A percentile compares a stretch with the other conserved stretches of the same genome.
phyloP scores from a whole-genome alignment of 2,797 vertebrate species.

The Gephyroberyx darwinii region DNA sequence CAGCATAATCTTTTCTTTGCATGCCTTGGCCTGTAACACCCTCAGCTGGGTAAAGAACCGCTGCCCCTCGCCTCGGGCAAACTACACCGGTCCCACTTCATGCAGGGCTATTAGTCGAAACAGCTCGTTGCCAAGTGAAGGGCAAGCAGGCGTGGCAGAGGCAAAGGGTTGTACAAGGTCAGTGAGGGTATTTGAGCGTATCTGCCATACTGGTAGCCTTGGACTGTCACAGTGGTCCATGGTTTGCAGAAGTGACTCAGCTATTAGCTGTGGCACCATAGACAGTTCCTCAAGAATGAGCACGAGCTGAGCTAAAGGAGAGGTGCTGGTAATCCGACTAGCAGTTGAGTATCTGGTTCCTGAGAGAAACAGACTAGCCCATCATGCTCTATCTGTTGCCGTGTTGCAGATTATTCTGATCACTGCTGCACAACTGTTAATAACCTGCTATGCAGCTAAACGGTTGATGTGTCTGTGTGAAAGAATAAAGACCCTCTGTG shows the following conservation, averaged over 20 bases:
- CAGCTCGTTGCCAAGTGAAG: conserved; percentile 43
- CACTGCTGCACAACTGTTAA: background rate
- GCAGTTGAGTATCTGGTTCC: conserved; percentile 16
- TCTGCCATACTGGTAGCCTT: conserved; percentile 30
- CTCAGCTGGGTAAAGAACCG: conserved; percentile 61
- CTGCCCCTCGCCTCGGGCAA: conserved; percentile 51
- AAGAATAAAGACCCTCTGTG: background rate
- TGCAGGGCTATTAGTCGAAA: conserved; percentile 44
- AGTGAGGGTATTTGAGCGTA: conserved; percentile 40
- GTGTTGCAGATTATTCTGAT: conserved; percentile 20
- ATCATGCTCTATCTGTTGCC: conserved; percentile 20
- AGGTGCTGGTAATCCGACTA: conserved; percentile 12
- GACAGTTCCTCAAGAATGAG: conserved; percentile 20
- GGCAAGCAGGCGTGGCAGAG: conserved; percentile 52
- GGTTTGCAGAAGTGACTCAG: conserved; percentile 66
- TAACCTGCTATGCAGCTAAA: conserved; percentile 31
- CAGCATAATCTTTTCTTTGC: conserved; percentile 74
- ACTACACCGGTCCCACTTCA: conserved; percentile 53
- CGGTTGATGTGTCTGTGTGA: conserved; percentile 20
- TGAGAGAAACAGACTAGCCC: conserved; percentile 1
- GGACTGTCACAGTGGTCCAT: conserved; percentile 39
- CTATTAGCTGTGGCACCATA: conserved; percentile 37
- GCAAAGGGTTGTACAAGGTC: conserved; percentile 42
- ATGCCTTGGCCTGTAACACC: conserved; percentile 52
- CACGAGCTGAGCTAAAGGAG: conserved; percentile 22